A percentile compares a stretch with the other conserved stretches of the same genome.
phyloP scores from a whole-genome alignment of 2,797 vertebrate genomes.

The Cirrhinus molitorella region DNA sequence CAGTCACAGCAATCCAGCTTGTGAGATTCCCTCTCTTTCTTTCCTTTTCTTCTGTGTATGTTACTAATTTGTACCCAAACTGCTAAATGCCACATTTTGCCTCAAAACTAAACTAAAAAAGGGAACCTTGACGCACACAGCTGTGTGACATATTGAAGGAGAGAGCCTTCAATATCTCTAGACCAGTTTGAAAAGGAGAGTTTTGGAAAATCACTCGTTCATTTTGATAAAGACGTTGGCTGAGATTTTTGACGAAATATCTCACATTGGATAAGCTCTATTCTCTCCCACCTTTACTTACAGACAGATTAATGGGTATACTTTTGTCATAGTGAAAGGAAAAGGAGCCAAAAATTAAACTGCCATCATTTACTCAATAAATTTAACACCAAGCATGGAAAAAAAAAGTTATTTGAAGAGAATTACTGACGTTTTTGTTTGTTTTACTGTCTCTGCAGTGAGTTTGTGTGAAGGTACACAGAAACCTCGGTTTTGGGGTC shows the following conservation, averaged over 20 bases:
- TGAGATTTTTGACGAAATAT: slow-evolving; percentile 1
- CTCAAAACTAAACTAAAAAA: slow-evolving; percentile 7
- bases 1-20: slow-evolving; percentile 63
- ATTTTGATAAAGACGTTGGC: slow-evolving; percentile 21
- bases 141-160: not conserved
- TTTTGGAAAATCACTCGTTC: not conserved
- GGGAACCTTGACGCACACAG: not conserved
- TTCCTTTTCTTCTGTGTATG: slow-evolving; percentile 20
- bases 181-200: not conserved
- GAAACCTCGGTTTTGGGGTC: too few species aligned
- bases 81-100: slow-evolving; percentile 53
- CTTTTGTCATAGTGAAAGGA: slow-evolving; percentile 7
- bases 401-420: not conserved
- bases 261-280: slow-evolving; percentile 60
- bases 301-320: slow-evolving; percentile 22
- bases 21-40: slow-evolving; percentile 55
- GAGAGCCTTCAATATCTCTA: not conserved
- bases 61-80: slow-evolving; percentile 49
- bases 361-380: not conserved
- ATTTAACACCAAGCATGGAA: not conserved
- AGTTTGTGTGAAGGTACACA: too few species aligned
- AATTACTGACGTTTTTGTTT: too few species aligned
- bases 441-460: too few species aligned
- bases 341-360: not conserved
- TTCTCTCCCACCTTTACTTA: slow-evolving; percentile 21